Percentiles rank a stretch among this genome's conserved stretches.
phyloP scores from a whole-genome alignment of 2,113 vertebrate genomes.

The Parus major region DNA sequence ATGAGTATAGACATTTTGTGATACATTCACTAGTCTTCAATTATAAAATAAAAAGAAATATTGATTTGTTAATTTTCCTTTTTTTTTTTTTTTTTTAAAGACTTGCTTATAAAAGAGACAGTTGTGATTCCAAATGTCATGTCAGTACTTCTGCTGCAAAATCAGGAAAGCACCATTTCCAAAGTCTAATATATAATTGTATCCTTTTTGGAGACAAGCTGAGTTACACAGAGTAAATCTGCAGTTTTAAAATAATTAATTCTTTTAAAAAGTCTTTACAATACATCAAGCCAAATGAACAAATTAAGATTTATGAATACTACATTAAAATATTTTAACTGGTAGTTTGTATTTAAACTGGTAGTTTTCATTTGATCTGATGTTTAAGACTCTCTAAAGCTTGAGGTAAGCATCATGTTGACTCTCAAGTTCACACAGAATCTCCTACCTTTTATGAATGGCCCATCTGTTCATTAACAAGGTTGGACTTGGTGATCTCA shows the following conservation, averaged over 20 bases:
- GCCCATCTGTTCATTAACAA: neutral
- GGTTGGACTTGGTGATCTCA: neutral
- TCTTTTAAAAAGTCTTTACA: neutral
- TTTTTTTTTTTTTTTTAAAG: neutral
- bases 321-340: neutral
- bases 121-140: neutral
- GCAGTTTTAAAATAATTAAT: neutral
- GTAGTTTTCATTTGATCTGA: neutral
- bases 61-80: neutral
- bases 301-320: neutral
- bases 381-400: neutral
- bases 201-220: neutral
- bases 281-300: neutral
- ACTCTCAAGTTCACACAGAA: neutral
- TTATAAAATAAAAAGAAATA: neutral
- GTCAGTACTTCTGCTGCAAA: neutral
- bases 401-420: neutral
- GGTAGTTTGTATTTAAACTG: neutral
- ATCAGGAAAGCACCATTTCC: neutral
- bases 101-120: neutral
- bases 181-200: neutral
- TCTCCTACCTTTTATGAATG: neutral
- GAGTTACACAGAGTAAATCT: neutral
- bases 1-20: neutral
- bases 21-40: neutral